A percentile compares a stretch with the other conserved stretches of the same genome.
Evolutionary conservation across 2,113 vertebrate species (phyloP).

Genomic region (Hemiprocne comata): DNA sequence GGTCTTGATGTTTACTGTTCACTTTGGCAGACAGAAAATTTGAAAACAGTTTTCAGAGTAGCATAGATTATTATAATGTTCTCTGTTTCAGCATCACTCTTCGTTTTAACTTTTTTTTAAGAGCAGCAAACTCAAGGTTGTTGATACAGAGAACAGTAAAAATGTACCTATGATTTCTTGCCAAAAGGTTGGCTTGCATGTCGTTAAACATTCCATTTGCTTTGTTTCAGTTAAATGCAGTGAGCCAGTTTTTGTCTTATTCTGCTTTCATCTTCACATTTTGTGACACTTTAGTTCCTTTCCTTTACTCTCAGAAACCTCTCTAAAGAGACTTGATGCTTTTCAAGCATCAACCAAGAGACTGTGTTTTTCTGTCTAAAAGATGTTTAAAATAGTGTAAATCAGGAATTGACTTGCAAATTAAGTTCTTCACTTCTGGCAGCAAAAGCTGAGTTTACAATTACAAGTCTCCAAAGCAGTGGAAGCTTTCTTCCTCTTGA

Average conservation of each 20-base stretch:
- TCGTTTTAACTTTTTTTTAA: not conserved
- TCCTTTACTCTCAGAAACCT: not conserved
- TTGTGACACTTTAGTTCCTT: not conserved
- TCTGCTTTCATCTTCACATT: slow-evolving; percentile 15
- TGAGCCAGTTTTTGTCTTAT: not conserved
- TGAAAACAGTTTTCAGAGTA: not conserved
- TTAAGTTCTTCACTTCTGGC: not conserved
- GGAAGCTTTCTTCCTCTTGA: not conserved
- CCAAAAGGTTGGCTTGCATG: not conserved
- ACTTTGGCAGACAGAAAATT: not conserved
- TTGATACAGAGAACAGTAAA: not conserved
- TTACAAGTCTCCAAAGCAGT: not conserved
- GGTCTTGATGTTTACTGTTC: not conserved
- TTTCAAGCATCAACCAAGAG: not conserved
- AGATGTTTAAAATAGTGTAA: slow-evolving; percentile 29
- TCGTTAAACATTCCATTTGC: not conserved
- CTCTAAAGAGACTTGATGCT: not conserved
- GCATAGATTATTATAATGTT: not conserved
- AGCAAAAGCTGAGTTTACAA: not conserved
- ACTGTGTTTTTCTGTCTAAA: not conserved
- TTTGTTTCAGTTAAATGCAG: not conserved
- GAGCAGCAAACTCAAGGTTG: not conserved
- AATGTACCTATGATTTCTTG: not conserved
- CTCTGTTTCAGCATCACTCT: not conserved
- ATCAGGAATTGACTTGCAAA: slow-evolving; percentile 28